phyloP scores from a whole-genome alignment of 2,113 vertebrate species.

The Xenus cinereus region DNA sequence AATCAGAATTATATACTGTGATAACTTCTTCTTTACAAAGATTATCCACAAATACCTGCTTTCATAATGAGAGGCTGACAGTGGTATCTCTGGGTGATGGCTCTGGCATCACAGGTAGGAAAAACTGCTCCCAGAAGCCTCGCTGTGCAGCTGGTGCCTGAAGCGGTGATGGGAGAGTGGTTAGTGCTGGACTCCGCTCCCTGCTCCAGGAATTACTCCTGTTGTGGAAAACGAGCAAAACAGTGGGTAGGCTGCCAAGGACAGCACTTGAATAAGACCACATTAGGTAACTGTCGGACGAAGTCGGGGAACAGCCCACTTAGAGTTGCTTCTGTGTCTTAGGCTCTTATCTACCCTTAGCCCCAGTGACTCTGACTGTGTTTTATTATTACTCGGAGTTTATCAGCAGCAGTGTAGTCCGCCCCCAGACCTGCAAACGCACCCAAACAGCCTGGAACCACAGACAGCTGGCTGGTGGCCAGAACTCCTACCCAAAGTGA shows the following conservation, averaged over 20 bases:
- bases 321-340: background rate
- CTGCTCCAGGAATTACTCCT: background rate
- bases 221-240: background rate
- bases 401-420: background rate
- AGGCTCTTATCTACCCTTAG: background rate
- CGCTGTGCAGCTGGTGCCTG: rapidly evolving
- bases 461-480: background rate
- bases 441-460: background rate
- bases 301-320: background rate
- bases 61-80: background rate
- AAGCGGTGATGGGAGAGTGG: rapidly evolving
- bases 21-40: background rate
- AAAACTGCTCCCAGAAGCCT: background rate
- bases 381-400: background rate
- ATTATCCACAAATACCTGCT: background rate
- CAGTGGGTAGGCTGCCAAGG: background rate
- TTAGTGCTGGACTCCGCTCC: rapidly evolving
- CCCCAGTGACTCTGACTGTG: background rate
- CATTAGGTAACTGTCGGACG: background rate
- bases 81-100: background rate
- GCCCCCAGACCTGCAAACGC: background rate
- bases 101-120: background rate
- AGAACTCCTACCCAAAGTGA: background rate
- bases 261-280: background rate
- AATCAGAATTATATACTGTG: background rate